Evolutionary conservation across 1,140 invertebrate species (phyloP).

Genomic region (Conus ventricosus): DNA sequence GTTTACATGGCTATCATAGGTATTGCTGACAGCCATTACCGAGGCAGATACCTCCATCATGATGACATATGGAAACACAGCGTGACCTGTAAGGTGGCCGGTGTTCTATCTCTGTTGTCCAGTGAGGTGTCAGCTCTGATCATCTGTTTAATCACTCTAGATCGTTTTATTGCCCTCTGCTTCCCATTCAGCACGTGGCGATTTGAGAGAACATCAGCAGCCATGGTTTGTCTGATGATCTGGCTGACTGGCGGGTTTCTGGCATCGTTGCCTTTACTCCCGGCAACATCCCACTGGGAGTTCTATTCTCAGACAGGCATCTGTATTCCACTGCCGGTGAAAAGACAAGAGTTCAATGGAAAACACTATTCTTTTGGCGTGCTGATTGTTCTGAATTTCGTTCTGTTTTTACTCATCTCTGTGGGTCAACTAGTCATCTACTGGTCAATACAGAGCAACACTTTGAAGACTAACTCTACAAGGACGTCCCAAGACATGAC

Average conservation of each 20-base stretch:
- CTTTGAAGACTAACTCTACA: not conserved
- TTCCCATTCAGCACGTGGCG: slow-evolving; percentile 10
- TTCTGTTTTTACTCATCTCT: slow-evolving; percentile 47
- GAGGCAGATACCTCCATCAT: slow-evolving; percentile 51
- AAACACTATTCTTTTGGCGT: slow-evolving; percentile 50
- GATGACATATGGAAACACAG: slow-evolving; percentile 34
- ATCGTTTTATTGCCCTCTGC: slow-evolving; percentile 26
- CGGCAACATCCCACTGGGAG: slow-evolving; percentile 31
- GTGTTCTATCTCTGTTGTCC: slow-evolving; percentile 40
- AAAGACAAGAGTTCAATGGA: slow-evolving; percentile 31
- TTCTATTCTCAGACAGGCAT: slow-evolving; percentile 53
- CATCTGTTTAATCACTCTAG: slow-evolving; percentile 53
- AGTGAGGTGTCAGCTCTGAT: slow-evolving; percentile 38
- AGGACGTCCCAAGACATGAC: not conserved
- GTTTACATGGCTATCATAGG: slow-evolving; percentile 39
- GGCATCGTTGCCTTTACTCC: slow-evolving; percentile 31
- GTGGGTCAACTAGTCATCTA: slow-evolving; percentile 41
- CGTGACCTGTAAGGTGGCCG: slow-evolving; percentile 26
- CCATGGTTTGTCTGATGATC: slow-evolving; percentile 7
- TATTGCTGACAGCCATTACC: slow-evolving; percentile 30
- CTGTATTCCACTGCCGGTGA: slow-evolving; percentile 52
- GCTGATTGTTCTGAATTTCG: slow-evolving; percentile 53
- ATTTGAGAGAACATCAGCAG: slow-evolving; percentile 13
- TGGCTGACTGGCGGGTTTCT: slow-evolving; percentile 26
- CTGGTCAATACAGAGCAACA: slow-evolving; percentile 8